A percentile compares a stretch with the other conserved stretches of the same genome.
Evolutionary conservation across 2,113 vertebrate species (phyloP).

Genomic region (Calcarius ornatus): DNA sequence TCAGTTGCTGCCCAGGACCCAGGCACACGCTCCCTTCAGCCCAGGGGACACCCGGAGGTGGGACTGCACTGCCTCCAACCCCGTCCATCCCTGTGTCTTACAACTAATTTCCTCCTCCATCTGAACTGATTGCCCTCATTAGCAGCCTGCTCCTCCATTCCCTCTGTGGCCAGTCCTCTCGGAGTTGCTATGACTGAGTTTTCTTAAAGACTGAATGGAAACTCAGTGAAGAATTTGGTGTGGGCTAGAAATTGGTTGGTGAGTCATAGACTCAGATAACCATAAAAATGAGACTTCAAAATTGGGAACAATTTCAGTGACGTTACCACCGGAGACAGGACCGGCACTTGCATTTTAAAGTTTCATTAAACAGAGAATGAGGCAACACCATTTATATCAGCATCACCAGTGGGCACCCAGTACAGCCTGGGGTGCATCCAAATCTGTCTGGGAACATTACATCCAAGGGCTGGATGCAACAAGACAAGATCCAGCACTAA

Average conservation of each 20-base stretch:
- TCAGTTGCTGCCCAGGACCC: neutral
- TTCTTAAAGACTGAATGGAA: constrained; percentile 25
- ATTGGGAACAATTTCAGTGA: constrained; percentile 19
- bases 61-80: neutral
- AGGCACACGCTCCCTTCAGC: neutral
- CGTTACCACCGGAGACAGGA: neutral
- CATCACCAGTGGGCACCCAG: neutral
- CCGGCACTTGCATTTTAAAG: constrained; percentile 19
- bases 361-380: constrained; percentile 34
- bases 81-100: neutral
- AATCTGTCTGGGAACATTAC: neutral
- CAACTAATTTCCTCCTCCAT: neutral
- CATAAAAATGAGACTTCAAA: constrained; percentile 38
- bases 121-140: neutral
- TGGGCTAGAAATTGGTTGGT: constrained; percentile 36
- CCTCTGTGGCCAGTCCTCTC: neutral
- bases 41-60: neutral
- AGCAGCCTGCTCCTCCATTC: neutral
- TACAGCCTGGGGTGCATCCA: neutral
- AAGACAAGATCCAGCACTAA: neutral
- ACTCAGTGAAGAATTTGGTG: neutral
- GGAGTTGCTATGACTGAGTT: neutral
- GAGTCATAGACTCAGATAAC: constrained; percentile 25
- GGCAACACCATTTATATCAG: neutral
- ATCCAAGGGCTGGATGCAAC: neutral